Percentiles rank a stretch among this genome's conserved stretches.
Conservation (phyloP, 2,888 invertebrate genomes). For the Epiblema foenella region DNA sequence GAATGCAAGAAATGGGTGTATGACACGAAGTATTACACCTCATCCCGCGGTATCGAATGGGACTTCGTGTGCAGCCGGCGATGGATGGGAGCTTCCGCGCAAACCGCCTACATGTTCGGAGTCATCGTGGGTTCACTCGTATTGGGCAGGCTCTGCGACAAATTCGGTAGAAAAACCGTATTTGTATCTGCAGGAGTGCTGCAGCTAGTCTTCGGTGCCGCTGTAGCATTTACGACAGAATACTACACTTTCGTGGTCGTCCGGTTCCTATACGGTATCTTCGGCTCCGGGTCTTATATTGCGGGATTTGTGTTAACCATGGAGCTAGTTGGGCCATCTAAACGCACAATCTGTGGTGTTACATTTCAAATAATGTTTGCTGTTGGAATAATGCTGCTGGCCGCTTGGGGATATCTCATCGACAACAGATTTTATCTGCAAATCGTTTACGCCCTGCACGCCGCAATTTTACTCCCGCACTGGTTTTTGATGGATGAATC, state of each 20-base stretch:
- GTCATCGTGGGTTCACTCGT: conserved; percentile 92
- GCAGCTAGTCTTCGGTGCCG: conserved; percentile 88
- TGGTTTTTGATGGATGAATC: conserved; percentile 95
- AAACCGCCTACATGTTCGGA: conserved; percentile 93
- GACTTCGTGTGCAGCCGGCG: conserved; percentile 91
- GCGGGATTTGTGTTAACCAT: conserved; percentile 89
- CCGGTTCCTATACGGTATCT: conserved; percentile 90
- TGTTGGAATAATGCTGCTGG: conserved; percentile 91
- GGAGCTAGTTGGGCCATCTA: conserved; percentile 93
- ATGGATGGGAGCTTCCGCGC: conserved; percentile 93
- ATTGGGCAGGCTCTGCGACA: conserved; percentile 91
- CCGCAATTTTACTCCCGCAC: conserved; percentile 89
- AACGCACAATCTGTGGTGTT: conserved; percentile 92
- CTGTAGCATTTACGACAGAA: conserved; percentile 90
- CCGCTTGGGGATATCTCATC: conserved; percentile 92
- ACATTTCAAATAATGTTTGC: conserved; percentile 93
- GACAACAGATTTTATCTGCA: conserved; percentile 90
- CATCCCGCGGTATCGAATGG: conserved; percentile 93
- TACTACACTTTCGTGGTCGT: conserved; percentile 88
- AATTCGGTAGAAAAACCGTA: conserved; percentile 91
- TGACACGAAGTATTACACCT: conserved; percentile 89
- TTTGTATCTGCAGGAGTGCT: conserved; percentile 91
- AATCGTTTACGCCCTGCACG: conserved; percentile 91
- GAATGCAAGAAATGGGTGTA: conserved; percentile 87
- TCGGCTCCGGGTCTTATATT: conserved; percentile 91